Evolutionary conservation across 2,113 vertebrate genomes (phyloP).

Genomic region (Stegastes partitus): DNA sequence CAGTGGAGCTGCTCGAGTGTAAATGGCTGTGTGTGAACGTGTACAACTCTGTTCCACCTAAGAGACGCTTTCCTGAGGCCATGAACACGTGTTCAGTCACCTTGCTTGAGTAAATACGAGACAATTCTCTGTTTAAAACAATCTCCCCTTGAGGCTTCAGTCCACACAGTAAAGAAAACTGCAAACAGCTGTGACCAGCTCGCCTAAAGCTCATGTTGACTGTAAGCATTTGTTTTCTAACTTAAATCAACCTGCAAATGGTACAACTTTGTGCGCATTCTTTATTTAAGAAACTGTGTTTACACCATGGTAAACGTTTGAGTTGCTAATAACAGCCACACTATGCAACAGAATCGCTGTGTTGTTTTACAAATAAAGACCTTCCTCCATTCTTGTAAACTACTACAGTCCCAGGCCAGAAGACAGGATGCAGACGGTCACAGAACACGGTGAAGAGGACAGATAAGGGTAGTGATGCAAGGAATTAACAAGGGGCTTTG

Average conservation of each 20-base stretch:
- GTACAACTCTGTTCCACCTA: not conserved
- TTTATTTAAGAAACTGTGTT: not conserved
- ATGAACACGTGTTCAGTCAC: constrained; percentile 9
- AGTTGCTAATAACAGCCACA: too few relatives aligned
- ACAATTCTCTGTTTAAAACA: constrained; percentile 17
- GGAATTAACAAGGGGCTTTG: constrained; percentile 6
- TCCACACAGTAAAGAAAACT: constrained; percentile 1
- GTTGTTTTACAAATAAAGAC: not conserved
- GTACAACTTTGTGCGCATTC: not conserved
- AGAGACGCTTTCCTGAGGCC: constrained; percentile 11
- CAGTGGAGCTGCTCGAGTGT: not conserved
- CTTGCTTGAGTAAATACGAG: constrained; percentile 25
- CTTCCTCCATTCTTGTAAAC: not conserved
- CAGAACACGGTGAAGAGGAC: not conserved
- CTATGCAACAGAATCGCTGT: not conserved
- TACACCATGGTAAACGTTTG: too few relatives aligned
- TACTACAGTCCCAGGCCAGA: constrained; percentile 2
- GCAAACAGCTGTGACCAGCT: constrained; percentile 23
- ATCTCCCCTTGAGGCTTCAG: constrained; percentile 12
- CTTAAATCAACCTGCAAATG: not conserved
- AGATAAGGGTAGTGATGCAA: constrained; percentile 14
- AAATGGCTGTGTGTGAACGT: not conserved
- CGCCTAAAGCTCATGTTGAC: not conserved
- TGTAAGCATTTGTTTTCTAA: not conserved
- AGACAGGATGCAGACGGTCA: constrained; percentile 1